These are phyloP conservation scores for Trichosurus vulpecula DNA, from an alignment of 2,797 vertebrate genomes.

Conservation along the genomic window DNA sequence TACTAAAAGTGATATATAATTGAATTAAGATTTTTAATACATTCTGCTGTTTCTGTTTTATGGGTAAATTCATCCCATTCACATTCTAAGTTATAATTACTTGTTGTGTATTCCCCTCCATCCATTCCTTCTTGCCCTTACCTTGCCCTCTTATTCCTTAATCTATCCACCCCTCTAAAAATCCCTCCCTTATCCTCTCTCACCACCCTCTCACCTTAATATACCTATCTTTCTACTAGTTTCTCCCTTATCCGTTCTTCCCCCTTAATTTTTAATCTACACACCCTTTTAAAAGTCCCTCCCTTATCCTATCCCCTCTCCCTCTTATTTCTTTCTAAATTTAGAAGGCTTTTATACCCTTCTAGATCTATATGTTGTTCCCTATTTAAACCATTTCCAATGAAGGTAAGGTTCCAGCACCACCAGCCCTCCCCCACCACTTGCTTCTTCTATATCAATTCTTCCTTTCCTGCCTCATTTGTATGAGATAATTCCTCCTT, in stretches of 20 bases:
- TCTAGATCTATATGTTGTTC: neutral
- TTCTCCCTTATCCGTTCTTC: neutral
- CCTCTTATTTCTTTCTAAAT: neutral
- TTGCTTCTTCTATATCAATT: neutral
- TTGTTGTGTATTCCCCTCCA: neutral
- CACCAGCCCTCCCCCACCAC: neutral
- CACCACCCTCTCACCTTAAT: neutral
- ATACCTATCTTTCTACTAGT: neutral
- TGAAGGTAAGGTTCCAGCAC: neutral
- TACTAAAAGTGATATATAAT: neutral
- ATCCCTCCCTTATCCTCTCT: neutral
- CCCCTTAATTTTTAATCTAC: neutral
- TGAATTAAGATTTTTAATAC: neutral
- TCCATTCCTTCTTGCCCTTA: neutral
- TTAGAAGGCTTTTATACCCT: neutral
- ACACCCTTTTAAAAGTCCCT: neutral
- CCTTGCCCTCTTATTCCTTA: neutral
- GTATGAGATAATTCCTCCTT: neutral
- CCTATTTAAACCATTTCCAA: neutral
- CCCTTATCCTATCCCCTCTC: neutral
- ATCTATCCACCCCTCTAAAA: neutral
- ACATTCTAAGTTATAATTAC: neutral
- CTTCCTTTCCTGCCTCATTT: neutral
- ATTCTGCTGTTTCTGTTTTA: neutral
- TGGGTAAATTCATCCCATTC: neutral